phyloP scores from a whole-genome alignment of 2,113 vertebrate genomes.

The Dromiciops gliroides region DNA sequence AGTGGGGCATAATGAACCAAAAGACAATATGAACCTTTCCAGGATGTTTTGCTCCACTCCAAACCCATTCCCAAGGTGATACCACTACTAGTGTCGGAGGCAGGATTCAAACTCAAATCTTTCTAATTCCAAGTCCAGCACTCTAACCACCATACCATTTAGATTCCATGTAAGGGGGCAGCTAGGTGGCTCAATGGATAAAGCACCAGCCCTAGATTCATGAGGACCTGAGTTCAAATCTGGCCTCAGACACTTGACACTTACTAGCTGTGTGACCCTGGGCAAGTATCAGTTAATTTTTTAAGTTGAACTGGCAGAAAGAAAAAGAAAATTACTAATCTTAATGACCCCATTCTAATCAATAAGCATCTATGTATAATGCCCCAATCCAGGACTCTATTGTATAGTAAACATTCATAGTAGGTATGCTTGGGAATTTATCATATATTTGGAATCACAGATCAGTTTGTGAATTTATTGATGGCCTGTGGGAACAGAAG shows the following conservation, averaged over 20 bases:
- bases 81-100: too few species aligned
- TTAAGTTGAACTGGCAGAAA: conserved; percentile 43
- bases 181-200: too few species aligned
- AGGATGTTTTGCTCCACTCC: conserved; percentile 26
- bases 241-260: too few species aligned
- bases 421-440: background rate
- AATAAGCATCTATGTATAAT: background rate
- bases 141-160: background rate
- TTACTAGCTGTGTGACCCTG: too few species aligned
- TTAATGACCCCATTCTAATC: background rate
- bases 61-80: background rate
- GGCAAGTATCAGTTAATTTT: too few species aligned
- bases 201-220: too few species aligned
- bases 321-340: background rate
- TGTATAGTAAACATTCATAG: background rate
- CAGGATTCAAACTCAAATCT: background rate
- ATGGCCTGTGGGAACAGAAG: background rate
- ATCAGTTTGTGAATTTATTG: background rate
- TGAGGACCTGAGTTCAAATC: too few species aligned
- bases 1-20: too few species aligned
- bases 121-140: background rate
- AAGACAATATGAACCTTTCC: conserved; percentile 16
- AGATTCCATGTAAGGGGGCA: too few species aligned
- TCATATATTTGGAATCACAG: background rate
- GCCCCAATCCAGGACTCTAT: background rate